Percentiles rank a stretch among this genome's conserved stretches.
Evolutionary conservation across 1,140 invertebrate species (phyloP).

Genomic region (Drosophila parvula): DNA sequence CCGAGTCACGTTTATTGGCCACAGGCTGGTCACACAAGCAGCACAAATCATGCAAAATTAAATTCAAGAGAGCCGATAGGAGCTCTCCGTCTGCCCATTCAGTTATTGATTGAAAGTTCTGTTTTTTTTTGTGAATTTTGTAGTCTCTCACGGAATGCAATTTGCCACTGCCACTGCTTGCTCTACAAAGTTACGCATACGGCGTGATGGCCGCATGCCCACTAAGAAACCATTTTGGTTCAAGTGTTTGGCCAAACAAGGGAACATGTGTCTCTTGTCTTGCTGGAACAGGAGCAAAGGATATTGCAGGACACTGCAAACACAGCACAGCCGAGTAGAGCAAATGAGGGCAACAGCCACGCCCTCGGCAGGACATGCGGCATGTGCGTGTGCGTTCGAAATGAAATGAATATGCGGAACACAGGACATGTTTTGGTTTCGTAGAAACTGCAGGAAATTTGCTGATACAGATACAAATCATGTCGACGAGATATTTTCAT

Average conservation of each 20-base stretch:
- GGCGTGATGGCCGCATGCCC: constrained; percentile 24
- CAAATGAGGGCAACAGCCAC: neutral
- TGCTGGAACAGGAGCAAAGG: constrained; percentile 21
- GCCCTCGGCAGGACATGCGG: neutral
- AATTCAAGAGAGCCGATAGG: constrained; percentile 31
- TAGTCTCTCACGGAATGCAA: constrained; percentile 32
- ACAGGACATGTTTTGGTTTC: constrained; percentile 24
- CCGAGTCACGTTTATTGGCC: constrained; percentile 74
- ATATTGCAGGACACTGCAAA: constrained; percentile 27
- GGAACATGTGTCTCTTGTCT: constrained; percentile 38
- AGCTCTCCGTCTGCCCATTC: neutral
- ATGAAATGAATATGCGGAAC: constrained; percentile 26
- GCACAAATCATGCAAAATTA: constrained; percentile 63
- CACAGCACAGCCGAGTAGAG: neutral
- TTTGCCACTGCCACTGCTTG: constrained; percentile 10
- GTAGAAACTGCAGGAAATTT: constrained; percentile 17
- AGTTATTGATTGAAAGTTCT: constrained; percentile 46
- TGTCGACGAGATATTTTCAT: neutral
- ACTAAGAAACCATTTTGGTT: constrained; percentile 28
- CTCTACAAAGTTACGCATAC: constrained; percentile 37
- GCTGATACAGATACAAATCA: constrained; percentile 24
- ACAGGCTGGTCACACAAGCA: constrained; percentile 56
- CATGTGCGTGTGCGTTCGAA: constrained; percentile 7
- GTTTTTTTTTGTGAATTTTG: constrained; percentile 12
- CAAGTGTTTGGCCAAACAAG: constrained; percentile 43